Evolutionary conservation across 2,113 vertebrate species (phyloP).

Genomic region (Pao palembangensis): DNA sequence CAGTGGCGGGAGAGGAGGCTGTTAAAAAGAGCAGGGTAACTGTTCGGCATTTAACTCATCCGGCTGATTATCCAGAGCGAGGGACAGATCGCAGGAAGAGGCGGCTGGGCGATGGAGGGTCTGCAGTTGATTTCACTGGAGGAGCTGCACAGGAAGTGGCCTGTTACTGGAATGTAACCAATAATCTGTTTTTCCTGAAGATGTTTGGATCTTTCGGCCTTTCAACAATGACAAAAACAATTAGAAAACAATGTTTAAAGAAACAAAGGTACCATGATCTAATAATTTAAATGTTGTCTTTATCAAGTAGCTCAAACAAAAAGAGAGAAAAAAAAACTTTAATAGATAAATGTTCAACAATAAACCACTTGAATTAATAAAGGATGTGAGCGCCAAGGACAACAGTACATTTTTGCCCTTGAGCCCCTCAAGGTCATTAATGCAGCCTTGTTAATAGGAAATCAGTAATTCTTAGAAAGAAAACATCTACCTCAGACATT

Average conservation of each 20-base stretch:
- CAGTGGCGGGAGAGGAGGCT: constrained; percentile 23
- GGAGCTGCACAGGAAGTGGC: background rate
- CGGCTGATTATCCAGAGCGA: constrained; percentile 23
- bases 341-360: too few relatives aligned
- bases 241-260: too few relatives aligned
- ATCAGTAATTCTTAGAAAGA: too few relatives aligned
- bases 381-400: background rate
- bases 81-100: background rate
- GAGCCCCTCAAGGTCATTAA: background rate
- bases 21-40: constrained; percentile 53
- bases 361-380: too few relatives aligned
- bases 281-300: too few relatives aligned
- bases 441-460: background rate
- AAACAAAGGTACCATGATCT: too few relatives aligned
- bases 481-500: too few relatives aligned
- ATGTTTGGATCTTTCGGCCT: background rate
- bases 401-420: background rate
- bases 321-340: too few relatives aligned
- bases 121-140: background rate
- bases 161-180: too few relatives aligned
- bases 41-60: constrained; percentile 10
- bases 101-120: background rate
- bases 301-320: too few relatives aligned
- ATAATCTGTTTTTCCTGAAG: background rate
- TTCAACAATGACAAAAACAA: too few relatives aligned